phyloP scores from a whole-genome alignment of 92 coral and sea anemone genomes.

The Zoanthus sociatus region DNA sequence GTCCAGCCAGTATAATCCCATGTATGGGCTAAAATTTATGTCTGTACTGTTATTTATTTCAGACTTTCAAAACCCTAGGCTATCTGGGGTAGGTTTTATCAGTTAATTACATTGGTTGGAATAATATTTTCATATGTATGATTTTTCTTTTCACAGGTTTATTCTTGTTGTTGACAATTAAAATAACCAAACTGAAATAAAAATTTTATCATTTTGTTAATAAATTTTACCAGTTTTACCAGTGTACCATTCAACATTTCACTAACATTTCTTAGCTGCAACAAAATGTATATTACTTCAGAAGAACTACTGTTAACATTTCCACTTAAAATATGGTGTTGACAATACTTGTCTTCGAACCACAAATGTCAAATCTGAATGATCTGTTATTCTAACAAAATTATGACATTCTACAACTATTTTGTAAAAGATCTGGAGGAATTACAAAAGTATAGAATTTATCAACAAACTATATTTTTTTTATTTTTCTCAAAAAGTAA shows the following conservation, averaged over 20 bases:
- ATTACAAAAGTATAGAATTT: neutral
- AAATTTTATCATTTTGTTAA: too few species aligned
- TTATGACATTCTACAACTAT: constrained; percentile 1
- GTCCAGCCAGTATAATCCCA: constrained; percentile 1
- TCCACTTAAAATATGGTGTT: neutral
- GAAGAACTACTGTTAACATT: neutral
- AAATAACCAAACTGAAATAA: too few species aligned
- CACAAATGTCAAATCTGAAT: neutral
- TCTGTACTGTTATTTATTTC: constrained; percentile 8
- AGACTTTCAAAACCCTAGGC: neutral
- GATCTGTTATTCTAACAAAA: constrained; percentile 1
- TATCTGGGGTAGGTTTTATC: constrained; percentile 3
- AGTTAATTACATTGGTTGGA: constrained; percentile 16
- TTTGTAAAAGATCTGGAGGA: constrained; percentile 1
- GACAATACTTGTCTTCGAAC: neutral
- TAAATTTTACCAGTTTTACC: neutral
- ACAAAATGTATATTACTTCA: constrained; percentile 1
- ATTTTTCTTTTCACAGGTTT: neutral
- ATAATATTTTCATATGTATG: constrained; percentile 1
- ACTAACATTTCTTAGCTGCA: constrained; percentile 18
- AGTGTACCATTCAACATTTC: constrained; percentile 21
- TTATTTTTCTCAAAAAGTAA: neutral
- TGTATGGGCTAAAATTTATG: constrained; percentile 8
- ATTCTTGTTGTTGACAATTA: too few species aligned
- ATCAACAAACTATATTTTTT: constrained; percentile 2